Evolutionary conservation across 1,140 invertebrate genomes (phyloP).

Genomic region (Pissodes strobi): DNA sequence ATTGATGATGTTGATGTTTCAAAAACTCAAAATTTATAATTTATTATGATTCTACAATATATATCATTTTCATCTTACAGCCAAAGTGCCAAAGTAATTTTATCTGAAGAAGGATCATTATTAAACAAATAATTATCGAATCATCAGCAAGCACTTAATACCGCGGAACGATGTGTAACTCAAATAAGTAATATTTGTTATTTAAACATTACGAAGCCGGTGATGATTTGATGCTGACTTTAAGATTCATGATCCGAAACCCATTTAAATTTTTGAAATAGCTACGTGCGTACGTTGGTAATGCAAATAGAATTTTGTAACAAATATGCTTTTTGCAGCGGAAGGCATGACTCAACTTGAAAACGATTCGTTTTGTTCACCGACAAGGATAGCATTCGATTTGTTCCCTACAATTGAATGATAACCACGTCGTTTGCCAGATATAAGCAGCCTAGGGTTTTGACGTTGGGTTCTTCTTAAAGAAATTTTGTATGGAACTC

Average conservation of each 20-base stretch:
- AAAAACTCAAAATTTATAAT: no score
- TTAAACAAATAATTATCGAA: conserved; percentile 19
- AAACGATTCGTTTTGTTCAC: no score
- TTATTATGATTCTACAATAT: no score
- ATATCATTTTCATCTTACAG: no score
- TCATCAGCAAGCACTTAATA: conserved; percentile 13
- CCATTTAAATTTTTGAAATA: not conserved
- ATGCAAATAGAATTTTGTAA: not conserved
- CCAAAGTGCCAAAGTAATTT: conserved; percentile 3
- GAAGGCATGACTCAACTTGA: no score
- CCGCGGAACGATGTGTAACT: not conserved
- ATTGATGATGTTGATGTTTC: no score
- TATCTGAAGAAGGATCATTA: not conserved
- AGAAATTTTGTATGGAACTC: no score
- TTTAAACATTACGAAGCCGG: not conserved
- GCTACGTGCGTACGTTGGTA: not conserved
- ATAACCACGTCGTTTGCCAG: no score
- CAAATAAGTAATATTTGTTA: conserved; percentile 7
- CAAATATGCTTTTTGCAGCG: not conserved
- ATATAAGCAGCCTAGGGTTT: no score
- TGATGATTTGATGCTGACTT: not conserved
- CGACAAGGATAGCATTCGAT: no score
- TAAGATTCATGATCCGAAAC: not conserved
- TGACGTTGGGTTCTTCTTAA: no score
- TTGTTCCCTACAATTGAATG: no score